Evolutionary conservation across 2,888 invertebrate genomes (phyloP), one percentile per base, ranked within the genome.

Genomic region (Disparrhopalites patrizii): DNA sequence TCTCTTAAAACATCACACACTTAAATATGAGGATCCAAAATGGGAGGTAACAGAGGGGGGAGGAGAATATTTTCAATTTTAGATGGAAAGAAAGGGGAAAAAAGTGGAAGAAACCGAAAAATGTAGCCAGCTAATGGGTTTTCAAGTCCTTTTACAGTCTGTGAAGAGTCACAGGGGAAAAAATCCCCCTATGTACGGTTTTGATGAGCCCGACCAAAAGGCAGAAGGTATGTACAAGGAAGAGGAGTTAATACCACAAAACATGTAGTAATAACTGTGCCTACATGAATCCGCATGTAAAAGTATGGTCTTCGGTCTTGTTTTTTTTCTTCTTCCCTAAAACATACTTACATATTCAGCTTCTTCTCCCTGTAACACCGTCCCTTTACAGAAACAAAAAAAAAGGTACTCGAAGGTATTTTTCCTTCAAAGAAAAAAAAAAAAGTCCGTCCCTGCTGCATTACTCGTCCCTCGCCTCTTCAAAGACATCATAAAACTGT

Each of bases 121-220:
- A 43, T 56, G 36, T 43, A 60, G 30, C 23, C 20, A 30, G 31
- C 62, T 73, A 70, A 73, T 70, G 68, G 67, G 51, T 65, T 66
- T 70, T 66, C 66, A 71, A 67, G 67, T 65, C 70, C 70, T 71
- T 73, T 73, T 73, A n/a, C n/a, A n/a, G n/a, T n/a, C n/a, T n/a
- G n/a, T n/a, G n/a, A n/a, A n/a, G n/a, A n/a, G n/a, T n/a, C n/a
- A n/a, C n/a, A n/a, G n/a, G n/a, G n/a, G n/a, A n/a, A n/a, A n/a
- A n/a, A n/a, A n/a, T n/a, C n/a, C n/a, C n/a, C n/a, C n/a, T n/a
- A n/a, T n/a, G n/a, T n/a, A n/a, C n/a, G n/a, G n/a, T n/a, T n/a
- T n/a, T n/a, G n/a, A 71, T 70, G 71, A 71, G 68, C 67, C 69
- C 70, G 70, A 70, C 68, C 67, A 70, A 68, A 67, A 62, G 51